phyloP scores from a whole-genome alignment of 2,797 vertebrate species.

The Pangasius djambal region DNA sequence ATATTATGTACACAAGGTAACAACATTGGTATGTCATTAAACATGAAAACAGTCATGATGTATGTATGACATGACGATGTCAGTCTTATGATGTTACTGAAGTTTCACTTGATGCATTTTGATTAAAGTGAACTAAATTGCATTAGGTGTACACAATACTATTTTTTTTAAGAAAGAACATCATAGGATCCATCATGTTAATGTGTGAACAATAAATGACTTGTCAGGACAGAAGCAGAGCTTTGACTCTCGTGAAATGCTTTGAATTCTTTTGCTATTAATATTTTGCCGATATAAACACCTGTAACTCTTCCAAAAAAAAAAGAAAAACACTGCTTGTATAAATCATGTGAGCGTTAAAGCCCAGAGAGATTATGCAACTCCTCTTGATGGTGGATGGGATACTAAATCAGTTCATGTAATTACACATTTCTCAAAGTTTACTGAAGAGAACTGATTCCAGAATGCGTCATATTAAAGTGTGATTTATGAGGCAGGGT shows the following conservation, averaged over 20 bases:
- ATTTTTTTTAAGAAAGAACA: neutral
- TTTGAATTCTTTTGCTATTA: neutral
- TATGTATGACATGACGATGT: neutral
- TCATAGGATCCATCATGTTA: neutral
- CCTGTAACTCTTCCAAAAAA: neutral
- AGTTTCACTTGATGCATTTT: too few species aligned
- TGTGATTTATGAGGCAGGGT: constrained; percentile 12
- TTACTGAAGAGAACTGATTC: neutral
- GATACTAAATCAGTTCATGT: neutral
- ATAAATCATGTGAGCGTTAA: neutral
- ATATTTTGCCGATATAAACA: neutral
- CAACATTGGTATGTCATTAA: neutral
- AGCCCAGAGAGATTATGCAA: neutral
- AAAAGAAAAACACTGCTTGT: neutral
- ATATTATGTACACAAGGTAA: too few species aligned
- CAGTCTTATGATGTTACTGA: neutral
- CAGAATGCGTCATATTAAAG: constrained; percentile 7
- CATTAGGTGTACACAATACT: too few species aligned
- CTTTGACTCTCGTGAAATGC: neutral
- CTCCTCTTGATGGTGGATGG: neutral
- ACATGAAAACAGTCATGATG: neutral
- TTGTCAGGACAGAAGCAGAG: neutral
- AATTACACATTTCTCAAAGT: neutral
- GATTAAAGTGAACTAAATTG: too few species aligned
- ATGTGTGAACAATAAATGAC: neutral